These are phyloP conservation scores for Lathronympha strigana DNA, from an alignment of 2,888 invertebrate genomes.

Conservation along the genomic window DNA sequence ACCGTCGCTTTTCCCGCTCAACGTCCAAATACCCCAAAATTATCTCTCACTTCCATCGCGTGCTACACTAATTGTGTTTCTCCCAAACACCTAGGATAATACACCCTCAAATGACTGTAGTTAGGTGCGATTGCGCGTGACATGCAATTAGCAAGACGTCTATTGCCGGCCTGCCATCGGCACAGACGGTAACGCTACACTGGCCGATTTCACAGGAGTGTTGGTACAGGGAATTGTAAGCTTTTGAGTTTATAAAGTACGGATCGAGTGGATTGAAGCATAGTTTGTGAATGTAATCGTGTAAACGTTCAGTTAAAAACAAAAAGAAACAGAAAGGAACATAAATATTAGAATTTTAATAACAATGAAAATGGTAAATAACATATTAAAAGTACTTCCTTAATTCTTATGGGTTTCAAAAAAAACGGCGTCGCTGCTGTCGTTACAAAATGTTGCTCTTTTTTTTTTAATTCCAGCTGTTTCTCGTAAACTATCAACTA, in stretches of 20 bases:
- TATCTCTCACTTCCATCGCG: neutral
- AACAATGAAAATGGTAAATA: no score
- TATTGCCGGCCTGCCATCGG: constrained; percentile 50
- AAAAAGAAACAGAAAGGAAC: no score
- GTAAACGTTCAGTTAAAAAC: no score
- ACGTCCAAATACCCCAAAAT: neutral
- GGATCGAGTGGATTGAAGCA: no score
- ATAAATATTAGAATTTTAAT: no score
- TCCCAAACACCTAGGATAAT: constrained; percentile 16
- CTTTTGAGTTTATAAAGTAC: neutral
- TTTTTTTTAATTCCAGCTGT: no score
- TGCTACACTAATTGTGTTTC: neutral
- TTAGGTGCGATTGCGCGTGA: constrained; percentile 49
- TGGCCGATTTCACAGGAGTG: constrained; percentile 26
- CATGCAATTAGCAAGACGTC: constrained; percentile 60
- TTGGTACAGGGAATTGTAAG: neutral
- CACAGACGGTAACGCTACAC: constrained; percentile 15
- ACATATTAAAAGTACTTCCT: no score
- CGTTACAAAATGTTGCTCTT: no score
- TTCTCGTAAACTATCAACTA: no score
- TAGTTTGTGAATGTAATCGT: no score
- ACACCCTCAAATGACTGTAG: constrained; percentile 19
- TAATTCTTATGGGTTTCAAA: no score
- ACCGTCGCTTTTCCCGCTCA: neutral
- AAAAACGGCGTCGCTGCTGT: no score